These are phyloP conservation scores for Drosophila tanythrix DNA, from an alignment of 2,888 invertebrate genomes.

Conservation along the genomic window DNA sequence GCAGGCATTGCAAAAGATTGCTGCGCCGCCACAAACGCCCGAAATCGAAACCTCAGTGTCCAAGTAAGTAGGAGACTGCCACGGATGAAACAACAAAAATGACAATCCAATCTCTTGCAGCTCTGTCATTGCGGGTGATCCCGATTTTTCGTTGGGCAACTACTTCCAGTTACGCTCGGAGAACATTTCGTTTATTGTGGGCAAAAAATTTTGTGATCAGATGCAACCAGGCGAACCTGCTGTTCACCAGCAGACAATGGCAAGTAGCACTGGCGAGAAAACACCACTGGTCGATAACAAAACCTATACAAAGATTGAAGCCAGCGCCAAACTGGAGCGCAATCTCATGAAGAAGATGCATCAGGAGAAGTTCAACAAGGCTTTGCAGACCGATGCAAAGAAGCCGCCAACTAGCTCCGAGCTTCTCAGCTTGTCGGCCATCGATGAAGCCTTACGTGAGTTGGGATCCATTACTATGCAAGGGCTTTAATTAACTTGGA, in stretches of 20 bases:
- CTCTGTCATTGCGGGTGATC: conserved; percentile 74
- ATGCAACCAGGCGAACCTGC: conserved; percentile 61
- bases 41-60: conserved; percentile 66
- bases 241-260: conserved; percentile 44
- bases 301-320: conserved; percentile 78
- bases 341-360: conserved; percentile 62
- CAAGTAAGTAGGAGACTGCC: conserved; percentile 57
- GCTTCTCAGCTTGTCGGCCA: conserved; percentile 81
- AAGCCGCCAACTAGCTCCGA: conserved; percentile 72
- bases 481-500: no score
- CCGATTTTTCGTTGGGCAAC: conserved; percentile 82
- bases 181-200: conserved; percentile 77
- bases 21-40: conserved; percentile 27
- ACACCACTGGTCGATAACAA: conserved; percentile 80
- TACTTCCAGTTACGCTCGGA: conserved; percentile 83
- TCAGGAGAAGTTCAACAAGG: conserved; percentile 70
- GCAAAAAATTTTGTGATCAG: conserved; percentile 64
- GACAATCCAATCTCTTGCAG: conserved; percentile 41
- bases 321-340: conserved; percentile 52
- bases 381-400: conserved; percentile 36
- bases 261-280: conserved; percentile 26
- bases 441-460: conserved; percentile 81
- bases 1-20: conserved; percentile 68
- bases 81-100: background rate
- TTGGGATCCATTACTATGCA: background rate